Evolutionary conservation across 92 coral and sea anemone species (phyloP).

Genomic region (Heteractis magnifica): DNA sequence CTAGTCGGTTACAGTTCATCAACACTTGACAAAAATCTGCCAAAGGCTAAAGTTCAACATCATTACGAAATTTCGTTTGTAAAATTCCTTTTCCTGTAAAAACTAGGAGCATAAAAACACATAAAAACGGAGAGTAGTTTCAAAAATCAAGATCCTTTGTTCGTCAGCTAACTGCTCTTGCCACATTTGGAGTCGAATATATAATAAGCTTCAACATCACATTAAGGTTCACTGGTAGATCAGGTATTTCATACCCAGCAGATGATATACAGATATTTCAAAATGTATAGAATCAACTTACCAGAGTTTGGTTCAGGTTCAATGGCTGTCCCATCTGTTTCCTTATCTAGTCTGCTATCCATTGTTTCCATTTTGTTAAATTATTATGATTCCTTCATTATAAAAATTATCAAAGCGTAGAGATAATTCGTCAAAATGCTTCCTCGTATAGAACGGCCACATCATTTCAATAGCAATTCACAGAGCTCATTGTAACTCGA

Average conservation of each 20-base stretch:
- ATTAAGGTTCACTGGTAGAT: not conserved
- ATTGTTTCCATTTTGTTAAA: slow-evolving; percentile 1
- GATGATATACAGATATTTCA: not conserved
- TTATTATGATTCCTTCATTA: not conserved
- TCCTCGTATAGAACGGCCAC: not conserved
- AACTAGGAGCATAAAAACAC: not conserved
- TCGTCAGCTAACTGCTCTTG: not conserved
- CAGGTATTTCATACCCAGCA: not conserved
- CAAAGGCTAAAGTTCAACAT: slow-evolving; percentile 7
- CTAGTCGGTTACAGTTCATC: not conserved
- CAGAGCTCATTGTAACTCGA: not conserved
- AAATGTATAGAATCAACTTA: not conserved
- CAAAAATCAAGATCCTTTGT: not conserved
- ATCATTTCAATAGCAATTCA: not conserved
- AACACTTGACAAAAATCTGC: not conserved
- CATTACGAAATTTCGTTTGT: not conserved
- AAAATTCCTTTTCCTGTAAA: not conserved
- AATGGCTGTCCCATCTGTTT: slow-evolving; percentile 9
- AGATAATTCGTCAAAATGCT: not conserved
- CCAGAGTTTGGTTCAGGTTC: not conserved
- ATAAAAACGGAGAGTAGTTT: not conserved
- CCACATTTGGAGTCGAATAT: not conserved
- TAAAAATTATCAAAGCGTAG: not conserved
- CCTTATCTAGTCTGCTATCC: not conserved
- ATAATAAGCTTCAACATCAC: not conserved